Evolutionary conservation across 2,797 vertebrate species (phyloP).

Genomic region (Hemitrygon akajei): DNA sequence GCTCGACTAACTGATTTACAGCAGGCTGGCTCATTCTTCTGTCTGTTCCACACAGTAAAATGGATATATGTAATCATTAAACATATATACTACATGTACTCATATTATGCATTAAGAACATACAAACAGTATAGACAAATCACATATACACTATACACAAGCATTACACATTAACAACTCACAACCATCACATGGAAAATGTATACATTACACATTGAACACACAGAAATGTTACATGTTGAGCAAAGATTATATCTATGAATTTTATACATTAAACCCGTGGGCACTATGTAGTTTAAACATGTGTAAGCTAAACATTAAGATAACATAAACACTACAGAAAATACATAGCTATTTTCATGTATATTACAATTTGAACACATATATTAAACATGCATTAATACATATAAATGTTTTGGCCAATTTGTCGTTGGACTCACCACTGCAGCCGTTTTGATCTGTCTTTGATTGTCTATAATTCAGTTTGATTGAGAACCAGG

Average conservation of each 20-base stretch:
- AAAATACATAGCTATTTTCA: background rate
- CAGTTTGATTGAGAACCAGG: background rate
- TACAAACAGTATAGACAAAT: no score
- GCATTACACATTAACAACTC: no score
- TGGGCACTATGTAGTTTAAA: background rate
- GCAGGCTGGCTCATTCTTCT: background rate
- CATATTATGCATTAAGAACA: no score
- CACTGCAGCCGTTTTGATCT: background rate
- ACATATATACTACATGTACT: no score
- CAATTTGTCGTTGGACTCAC: background rate
- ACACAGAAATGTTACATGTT: no score
- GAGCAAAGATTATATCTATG: no score
- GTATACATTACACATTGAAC: no score
- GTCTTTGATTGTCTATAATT: slow-evolving; percentile 16
- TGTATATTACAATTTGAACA: background rate
- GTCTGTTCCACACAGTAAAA: background rate
- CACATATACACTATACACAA: no score
- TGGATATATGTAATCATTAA: background rate
- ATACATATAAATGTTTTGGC: no score
- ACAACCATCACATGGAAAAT: no score
- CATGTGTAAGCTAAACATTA: background rate
- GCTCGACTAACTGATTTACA: background rate
- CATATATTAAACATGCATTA: background rate
- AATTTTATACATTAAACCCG: no score
- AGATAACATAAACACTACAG: background rate